These are phyloP conservation scores for Hyles vespertilio DNA, from an alignment of 1,140 invertebrate species.

Conservation along the genomic window DNA sequence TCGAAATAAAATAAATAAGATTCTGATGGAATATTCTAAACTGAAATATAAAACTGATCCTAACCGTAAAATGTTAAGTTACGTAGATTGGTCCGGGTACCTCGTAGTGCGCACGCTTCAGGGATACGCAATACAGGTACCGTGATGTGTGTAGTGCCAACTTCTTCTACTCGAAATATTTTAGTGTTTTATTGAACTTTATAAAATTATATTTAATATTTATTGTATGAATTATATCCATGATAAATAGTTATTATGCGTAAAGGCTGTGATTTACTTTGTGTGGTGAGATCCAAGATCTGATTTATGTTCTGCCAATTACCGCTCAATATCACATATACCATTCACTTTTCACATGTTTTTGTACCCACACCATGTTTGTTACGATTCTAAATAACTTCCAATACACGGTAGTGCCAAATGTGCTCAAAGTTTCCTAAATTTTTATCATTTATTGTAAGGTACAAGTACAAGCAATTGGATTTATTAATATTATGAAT, in stretches of 20 bases:
- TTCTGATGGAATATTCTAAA: constrained; percentile 17
- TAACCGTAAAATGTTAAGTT: constrained; percentile 1
- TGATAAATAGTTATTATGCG: constrained; percentile 36
- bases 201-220: constrained; percentile 25
- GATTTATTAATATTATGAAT: constrained; percentile 1
- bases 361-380: no score
- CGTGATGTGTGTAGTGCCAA: constrained; percentile 39
- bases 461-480: background rate
- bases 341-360: no score
- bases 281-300: constrained; percentile 55
- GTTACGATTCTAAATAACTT: background rate
- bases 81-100: constrained; percentile 6
- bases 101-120: constrained; percentile 26
- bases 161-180: constrained; percentile 30
- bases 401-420: constrained; percentile 2
- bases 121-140: constrained; percentile 24
- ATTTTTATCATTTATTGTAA: no score
- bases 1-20: constrained; percentile 18
- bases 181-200: constrained; percentile 20
- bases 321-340: background rate
- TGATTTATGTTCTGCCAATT: constrained; percentile 6
- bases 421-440: constrained; percentile 2
- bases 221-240: constrained; percentile 1
- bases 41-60: constrained; percentile 10
- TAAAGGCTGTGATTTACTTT: constrained; percentile 70